Evolutionary conservation across 2,888 invertebrate genomes (phyloP).

Genomic region (Chrysodeixis includens): DNA sequence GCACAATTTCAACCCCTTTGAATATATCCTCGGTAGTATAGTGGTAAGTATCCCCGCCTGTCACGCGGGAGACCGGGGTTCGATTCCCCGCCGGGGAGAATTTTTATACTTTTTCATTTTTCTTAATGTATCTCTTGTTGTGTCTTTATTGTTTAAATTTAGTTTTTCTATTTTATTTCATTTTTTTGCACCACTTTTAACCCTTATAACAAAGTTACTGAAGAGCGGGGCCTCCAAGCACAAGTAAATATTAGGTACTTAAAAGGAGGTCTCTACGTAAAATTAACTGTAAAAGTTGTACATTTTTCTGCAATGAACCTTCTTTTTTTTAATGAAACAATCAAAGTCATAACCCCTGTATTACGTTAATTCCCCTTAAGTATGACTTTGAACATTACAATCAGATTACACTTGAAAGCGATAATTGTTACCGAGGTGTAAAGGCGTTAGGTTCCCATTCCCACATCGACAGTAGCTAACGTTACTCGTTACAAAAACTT

Average conservation of each 20-base stretch:
- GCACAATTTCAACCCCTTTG: not conserved
- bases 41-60: conserved; percentile 89
- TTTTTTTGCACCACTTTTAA: no score
- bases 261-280: no score
- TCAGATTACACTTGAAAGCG: conserved; percentile 22
- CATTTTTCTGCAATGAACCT: no score
- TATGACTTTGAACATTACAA: not conserved
- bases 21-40: conserved; percentile 86
- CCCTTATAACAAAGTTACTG: no score
- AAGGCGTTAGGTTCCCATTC: conserved; percentile 62
- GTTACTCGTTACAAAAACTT: conserved; percentile 69
- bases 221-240: no score
- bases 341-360: not conserved
- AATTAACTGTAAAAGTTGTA: no score
- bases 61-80: conserved; percentile 82
- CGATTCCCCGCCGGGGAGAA: conserved; percentile 36
- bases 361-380: not conserved
- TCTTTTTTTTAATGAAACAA: not conserved
- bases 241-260: no score
- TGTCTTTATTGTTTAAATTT: no score
- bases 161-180: no score
- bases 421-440: conserved; percentile 37
- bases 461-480: conserved; percentile 67
- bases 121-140: no score
- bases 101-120: not conserved